phyloP scores from a whole-genome alignment of 1,140 invertebrate species.

The Aporrectodea caliginosa region DNA sequence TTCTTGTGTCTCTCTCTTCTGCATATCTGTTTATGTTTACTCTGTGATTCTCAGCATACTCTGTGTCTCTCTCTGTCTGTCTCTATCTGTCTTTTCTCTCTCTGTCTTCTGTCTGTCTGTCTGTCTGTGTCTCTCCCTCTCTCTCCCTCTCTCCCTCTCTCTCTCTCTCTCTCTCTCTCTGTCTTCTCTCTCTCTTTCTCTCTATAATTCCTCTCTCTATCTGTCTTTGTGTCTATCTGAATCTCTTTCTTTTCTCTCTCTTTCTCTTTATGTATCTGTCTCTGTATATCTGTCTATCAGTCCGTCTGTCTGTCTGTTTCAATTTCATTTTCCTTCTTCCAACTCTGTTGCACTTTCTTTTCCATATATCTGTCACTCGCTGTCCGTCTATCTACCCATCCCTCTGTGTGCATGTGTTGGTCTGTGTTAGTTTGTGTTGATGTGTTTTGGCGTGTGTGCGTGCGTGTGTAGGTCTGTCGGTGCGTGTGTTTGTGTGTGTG shows the following conservation, averaged over 20 bases:
- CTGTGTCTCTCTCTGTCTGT: background rate
- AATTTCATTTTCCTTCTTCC: slow-evolving; percentile 55
- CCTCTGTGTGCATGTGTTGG: too few species aligned
- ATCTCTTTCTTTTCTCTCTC: background rate
- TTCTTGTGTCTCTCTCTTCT: background rate
- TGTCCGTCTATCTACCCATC: too few species aligned
- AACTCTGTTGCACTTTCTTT: too few species aligned
- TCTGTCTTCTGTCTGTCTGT: background rate
- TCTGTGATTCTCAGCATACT: background rate
- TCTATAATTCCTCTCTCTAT: background rate
- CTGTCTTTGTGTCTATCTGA: background rate
- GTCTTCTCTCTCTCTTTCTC: background rate
- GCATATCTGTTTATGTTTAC: background rate
- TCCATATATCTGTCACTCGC: slow-evolving; percentile 57
- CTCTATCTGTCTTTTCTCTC: background rate
- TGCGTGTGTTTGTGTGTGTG: too few species aligned
- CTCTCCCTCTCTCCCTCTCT: background rate
- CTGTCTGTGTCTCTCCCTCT: background rate
- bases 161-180: background rate
- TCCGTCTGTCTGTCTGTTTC: slow-evolving; percentile 33
- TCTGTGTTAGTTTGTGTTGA: too few species aligned
- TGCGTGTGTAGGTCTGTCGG: too few species aligned
- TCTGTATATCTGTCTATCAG: background rate
- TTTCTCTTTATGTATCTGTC: background rate
- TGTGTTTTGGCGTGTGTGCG: too few species aligned